phyloP scores from a whole-genome alignment of 1,140 invertebrate species.

The Anthonomus grandis region DNA sequence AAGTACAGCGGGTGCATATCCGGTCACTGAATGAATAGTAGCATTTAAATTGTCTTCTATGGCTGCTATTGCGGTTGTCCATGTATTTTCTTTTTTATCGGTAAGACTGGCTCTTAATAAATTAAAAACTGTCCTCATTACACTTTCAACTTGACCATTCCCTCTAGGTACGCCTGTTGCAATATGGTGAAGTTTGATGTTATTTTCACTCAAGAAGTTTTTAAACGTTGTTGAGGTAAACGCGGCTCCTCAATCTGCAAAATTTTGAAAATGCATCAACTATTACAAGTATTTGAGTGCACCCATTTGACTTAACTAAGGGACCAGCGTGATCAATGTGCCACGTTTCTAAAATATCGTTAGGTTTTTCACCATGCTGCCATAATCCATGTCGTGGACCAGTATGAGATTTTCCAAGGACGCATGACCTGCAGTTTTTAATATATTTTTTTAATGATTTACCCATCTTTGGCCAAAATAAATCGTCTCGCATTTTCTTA shows the following conservation, averaged over 20 bases:
- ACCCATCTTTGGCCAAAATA: constrained; percentile 16
- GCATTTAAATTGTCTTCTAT: constrained; percentile 1
- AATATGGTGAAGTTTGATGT: constrained; percentile 21
- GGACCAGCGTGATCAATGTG: constrained; percentile 24
- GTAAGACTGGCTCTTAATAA: constrained; percentile 11
- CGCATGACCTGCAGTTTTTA: constrained; percentile 5
- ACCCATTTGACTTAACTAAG: constrained; percentile 21
- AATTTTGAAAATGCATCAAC: constrained; percentile 20
- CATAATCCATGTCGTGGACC: constrained; percentile 4
- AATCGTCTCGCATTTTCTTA: constrained; percentile 1
- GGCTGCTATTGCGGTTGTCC: not conserved
- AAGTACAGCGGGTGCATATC: not conserved
- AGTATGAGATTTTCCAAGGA: constrained; percentile 15
- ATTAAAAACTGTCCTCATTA: constrained; percentile 27
- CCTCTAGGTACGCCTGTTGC: constrained; percentile 23
- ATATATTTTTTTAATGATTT: constrained; percentile 17
- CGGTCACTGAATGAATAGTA: not conserved
- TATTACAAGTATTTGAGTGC: constrained; percentile 18
- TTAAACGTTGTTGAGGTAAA: constrained; percentile 13
- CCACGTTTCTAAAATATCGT: too few species aligned
- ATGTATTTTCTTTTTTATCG: not conserved
- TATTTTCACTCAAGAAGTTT: constrained; percentile 6
- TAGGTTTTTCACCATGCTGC: constrained; percentile 17
- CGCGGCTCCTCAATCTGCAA: constrained; percentile 9
- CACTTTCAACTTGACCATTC: constrained; percentile 25